Evolutionary conservation across 2,113 vertebrate genomes (phyloP).

Genomic region (Lasiurus borealis): DNA sequence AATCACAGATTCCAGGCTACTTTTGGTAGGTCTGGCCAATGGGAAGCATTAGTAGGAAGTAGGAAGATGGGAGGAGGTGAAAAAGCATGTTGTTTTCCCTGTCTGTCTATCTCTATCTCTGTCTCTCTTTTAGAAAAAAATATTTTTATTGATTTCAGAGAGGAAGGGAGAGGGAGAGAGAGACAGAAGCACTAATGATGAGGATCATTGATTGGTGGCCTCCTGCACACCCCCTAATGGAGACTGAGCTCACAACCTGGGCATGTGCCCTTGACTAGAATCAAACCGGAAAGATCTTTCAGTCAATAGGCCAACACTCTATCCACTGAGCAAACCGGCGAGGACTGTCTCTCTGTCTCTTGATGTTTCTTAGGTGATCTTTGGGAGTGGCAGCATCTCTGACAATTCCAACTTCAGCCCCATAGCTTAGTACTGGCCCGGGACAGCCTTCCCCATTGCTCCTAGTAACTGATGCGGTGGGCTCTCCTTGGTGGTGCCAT

Average conservation of each 20-base stretch:
- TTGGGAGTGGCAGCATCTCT: background rate
- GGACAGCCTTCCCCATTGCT: background rate
- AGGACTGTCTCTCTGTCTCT: background rate
- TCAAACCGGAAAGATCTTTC: too few species aligned
- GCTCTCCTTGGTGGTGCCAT: background rate
- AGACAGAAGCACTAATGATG: too few species aligned
- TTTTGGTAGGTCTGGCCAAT: background rate
- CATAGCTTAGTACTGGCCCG: background rate
- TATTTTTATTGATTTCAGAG: too few species aligned
- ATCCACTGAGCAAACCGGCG: too few species aligned
- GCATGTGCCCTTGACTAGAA: too few species aligned
- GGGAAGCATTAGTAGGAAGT: background rate
- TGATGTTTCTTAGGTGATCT: background rate
- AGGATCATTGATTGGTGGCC: too few species aligned
- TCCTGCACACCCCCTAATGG: too few species aligned
- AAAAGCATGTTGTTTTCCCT: background rate
- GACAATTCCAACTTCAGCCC: background rate
- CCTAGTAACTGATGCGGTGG: background rate
- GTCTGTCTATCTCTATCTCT: background rate
- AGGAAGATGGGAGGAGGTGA: background rate
- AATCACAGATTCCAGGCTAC: background rate
- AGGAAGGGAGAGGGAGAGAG: too few species aligned
- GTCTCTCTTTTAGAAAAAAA: background rate
- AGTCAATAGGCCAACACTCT: too few species aligned
- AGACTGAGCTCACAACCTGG: too few species aligned